Evolutionary conservation across 2,888 invertebrate species (phyloP).

Genomic region (Drosophila koepferae): DNA sequence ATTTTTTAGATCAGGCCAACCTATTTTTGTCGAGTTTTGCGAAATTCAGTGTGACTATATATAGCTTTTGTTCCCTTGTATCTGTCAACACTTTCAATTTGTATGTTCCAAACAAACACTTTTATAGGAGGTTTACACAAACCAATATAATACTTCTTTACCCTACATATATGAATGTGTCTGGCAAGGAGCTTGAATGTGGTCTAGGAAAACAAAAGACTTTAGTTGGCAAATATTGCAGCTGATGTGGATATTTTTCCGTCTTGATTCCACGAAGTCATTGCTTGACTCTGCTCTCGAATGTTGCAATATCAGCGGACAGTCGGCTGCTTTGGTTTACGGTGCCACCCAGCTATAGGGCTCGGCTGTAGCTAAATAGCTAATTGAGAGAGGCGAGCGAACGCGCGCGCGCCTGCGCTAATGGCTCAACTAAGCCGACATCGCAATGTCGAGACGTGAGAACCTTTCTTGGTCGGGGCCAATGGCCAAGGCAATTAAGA

Average conservation of each 20-base stretch:
- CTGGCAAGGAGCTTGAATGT: neutral
- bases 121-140: too few species aligned
- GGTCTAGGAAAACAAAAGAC: neutral
- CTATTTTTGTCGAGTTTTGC: too few species aligned
- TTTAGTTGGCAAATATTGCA: neutral
- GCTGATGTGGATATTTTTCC: neutral
- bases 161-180: neutral
- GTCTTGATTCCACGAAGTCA: conserved; percentile 41
- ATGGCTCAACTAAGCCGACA: conserved; percentile 2
- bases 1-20: too few species aligned
- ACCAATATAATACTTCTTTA: neutral
- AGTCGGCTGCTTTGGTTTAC: conserved; percentile 12
- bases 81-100: neutral
- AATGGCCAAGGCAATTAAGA: conserved; percentile 59
- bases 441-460: conserved; percentile 56
- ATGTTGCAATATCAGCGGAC: conserved; percentile 5
- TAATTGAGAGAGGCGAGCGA: conserved; percentile 7
- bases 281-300: conserved; percentile 3
- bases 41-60: neutral
- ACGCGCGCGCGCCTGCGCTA: neutral
- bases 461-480: conserved; percentile 61
- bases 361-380: conserved; percentile 18
- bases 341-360: conserved; percentile 35
- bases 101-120: too few species aligned
- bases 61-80: too few species aligned